Evolutionary conservation across 1,140 invertebrate species (phyloP).

Genomic region (Hypsibius dujardini): DNA sequence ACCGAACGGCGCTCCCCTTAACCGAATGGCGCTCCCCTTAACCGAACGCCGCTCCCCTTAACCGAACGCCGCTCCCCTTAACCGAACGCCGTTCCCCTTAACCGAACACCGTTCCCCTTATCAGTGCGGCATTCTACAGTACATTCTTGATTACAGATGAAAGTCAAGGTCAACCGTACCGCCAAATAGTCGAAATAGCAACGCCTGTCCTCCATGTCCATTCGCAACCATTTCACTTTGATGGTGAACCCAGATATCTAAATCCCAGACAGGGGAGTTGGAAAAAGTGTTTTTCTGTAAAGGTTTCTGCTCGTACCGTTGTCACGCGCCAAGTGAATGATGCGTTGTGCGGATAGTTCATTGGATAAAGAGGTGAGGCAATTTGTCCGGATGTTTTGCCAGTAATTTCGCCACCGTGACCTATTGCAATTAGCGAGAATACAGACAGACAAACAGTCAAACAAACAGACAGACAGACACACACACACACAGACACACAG

Average conservation of each 20-base stretch:
- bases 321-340: conserved; percentile 22
- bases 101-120: background rate
- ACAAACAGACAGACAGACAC: no score
- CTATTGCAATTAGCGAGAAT: conserved; percentile 23
- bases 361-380: conserved; percentile 60
- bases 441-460: no score
- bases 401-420: conserved; percentile 42
- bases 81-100: background rate
- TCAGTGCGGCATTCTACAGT: conserved; percentile 20
- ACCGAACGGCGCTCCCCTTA: no score
- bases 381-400: conserved; percentile 43
- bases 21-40: no score
- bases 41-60: no score
- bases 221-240: conserved; percentile 17
- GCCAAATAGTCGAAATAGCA: conserved; percentile 34
- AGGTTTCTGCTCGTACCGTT: conserved; percentile 3
- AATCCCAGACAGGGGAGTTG: background rate
- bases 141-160: conserved; percentile 21
- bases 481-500: no score
- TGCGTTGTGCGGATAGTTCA: conserved; percentile 16
- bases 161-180: conserved; percentile 26
- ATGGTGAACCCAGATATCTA: conserved; percentile 13
- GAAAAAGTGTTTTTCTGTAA: background rate
- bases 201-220: conserved; percentile 26
- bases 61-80: no score